Base-by-base conservation (phyloP, 1,140 invertebrate species). In the Carcinoscorpius rotundicauda region DNA sequence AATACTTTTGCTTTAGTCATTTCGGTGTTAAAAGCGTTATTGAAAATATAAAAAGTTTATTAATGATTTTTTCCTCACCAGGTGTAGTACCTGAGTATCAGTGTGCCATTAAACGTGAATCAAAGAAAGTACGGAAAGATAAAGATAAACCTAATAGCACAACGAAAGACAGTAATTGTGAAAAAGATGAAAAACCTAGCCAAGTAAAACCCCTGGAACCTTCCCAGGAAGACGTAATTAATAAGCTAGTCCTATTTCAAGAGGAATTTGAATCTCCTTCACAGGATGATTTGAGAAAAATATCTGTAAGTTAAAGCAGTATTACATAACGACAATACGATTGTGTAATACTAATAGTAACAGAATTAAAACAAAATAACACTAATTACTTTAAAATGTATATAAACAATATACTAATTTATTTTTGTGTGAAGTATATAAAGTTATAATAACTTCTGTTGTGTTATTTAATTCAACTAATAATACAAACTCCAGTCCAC, bases 181-280 rank as follows among this genome's bases (percentile, higher is more conserved):
- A 64, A 56, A 71, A 70, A 58, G 64, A 72, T 48, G 72, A 73
- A 51, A 70, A 64, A 58, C 29, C 29, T 29, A 29, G 29, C 29
- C 29, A 29, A 29, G 29, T 29, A 29, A 67, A 61, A 52, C 88
- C 73, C 61, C 8, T 72, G 82, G 62, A 88, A 86, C 80, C 84
- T 62, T 91, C 96, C 77, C 92, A 97, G 76, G 87, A 92, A 79
- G 89, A 91, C 77, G 84, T 97, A 66, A 97, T 98, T 75, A 88
- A 94, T 78, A 88, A 89, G 78, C 84, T 98, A 70, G 93, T 98
- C 63, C 90, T 89, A 81, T 95, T 93, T 78, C 95, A 98, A 80
- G 93, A 95, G 76, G 89, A 94, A 75, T 98, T 90, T 78, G 95
- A 98, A 79, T 89, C 94, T 76, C 93, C 95, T 11, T 90, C 89